Percentiles rank a stretch among this genome's conserved stretches.
phyloP scores from a whole-genome alignment of 2,113 vertebrate genomes.

The Larimichthys crocea region DNA sequence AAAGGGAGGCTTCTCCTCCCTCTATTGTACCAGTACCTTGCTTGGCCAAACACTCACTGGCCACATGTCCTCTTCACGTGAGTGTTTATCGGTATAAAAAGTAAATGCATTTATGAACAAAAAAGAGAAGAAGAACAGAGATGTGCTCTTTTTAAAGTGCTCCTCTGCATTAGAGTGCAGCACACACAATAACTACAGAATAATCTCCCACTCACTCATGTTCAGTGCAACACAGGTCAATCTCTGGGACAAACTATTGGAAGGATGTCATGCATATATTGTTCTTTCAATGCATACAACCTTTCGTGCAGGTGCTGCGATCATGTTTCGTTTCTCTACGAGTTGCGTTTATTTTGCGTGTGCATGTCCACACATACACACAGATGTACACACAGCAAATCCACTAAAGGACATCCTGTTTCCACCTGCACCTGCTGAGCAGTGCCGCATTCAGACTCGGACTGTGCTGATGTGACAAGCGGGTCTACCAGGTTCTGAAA shows the following conservation, averaged over 20 bases:
- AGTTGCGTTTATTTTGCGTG: not conserved
- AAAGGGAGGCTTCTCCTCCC: constrained; percentile 34
- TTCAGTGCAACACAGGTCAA: constrained; percentile 17
- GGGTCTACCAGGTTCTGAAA: not conserved
- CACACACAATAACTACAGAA: constrained; percentile 6
- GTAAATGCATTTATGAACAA: constrained; percentile 6
- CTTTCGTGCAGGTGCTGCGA: not conserved
- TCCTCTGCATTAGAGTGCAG: constrained; percentile 8
- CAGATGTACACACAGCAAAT: not conserved
- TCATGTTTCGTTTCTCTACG: not conserved
- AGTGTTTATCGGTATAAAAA: not conserved
- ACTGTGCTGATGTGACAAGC: not conserved
- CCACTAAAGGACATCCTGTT: not conserved
- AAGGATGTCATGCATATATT: not conserved
- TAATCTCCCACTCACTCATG: constrained; percentile 27
- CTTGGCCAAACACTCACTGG: constrained; percentile 28
- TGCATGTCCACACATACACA: too few species aligned
- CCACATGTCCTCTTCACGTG: constrained; percentile 13
- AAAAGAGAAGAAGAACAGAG: not conserved
- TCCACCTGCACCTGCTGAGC: not conserved
- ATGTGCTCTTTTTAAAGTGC: not conserved
- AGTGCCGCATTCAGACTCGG: not conserved
- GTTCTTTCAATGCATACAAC: not conserved
- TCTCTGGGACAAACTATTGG: not conserved
- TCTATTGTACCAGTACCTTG: constrained; percentile 5